phyloP scores from a whole-genome alignment of 2,888 invertebrate species.

The Drosophila setosimentum region DNA sequence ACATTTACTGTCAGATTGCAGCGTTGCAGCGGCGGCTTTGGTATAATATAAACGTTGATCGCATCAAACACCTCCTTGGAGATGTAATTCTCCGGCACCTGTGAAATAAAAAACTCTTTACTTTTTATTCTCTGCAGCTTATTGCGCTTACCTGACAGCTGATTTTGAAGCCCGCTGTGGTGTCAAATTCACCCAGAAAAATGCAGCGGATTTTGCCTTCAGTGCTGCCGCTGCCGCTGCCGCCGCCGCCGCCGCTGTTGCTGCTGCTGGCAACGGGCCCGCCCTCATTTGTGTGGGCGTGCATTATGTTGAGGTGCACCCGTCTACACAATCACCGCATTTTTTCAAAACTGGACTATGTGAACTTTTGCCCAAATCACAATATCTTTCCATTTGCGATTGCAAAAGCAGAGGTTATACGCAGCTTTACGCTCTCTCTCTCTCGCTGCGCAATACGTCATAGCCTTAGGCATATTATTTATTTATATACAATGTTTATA shows the following conservation, averaged over 20 bases:
- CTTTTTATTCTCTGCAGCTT: neutral
- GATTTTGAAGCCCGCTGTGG: slow-evolving; percentile 93
- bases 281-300: slow-evolving; percentile 58
- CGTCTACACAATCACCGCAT: slow-evolving; percentile 30
- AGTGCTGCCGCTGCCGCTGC: slow-evolving; percentile 87
- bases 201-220: slow-evolving; percentile 93
- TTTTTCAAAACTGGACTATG: neutral
- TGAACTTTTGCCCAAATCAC: neutral
- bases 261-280: slow-evolving; percentile 84
- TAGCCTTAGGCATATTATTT: neutral
- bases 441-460: neutral
- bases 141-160: slow-evolving; percentile 89
- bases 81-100: slow-evolving; percentile 96
- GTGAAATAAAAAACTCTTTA: neutral
- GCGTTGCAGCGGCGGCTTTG: slow-evolving; percentile 95
- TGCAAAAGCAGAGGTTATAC: neutral
- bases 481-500: neutral
- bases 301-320: slow-evolving; percentile 49
- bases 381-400: neutral
- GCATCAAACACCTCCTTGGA: slow-evolving; percentile 97
- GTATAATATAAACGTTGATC: slow-evolving; percentile 97
- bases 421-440: neutral
- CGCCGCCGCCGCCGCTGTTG: slow-evolving; percentile 89
- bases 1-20: slow-evolving; percentile 95
- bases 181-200: slow-evolving; percentile 92